These are phyloP conservation scores for Coryphaenoides rupestris DNA, from an alignment of 2,113 vertebrate species.

Conservation along the genomic window DNA sequence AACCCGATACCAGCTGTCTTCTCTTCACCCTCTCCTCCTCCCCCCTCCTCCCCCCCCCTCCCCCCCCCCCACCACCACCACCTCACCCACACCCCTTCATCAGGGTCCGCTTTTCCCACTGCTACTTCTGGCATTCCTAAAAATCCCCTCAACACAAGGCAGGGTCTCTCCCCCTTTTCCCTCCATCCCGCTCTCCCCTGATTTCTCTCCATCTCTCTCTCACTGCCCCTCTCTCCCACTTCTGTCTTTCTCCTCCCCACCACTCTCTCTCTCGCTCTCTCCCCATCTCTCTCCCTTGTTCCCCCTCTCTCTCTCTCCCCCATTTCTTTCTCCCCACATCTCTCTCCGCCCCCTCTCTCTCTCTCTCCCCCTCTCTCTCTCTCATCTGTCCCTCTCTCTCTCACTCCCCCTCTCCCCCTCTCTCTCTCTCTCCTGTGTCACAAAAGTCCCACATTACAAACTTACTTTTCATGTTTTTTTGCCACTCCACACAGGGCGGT, in stretches of 20 bases:
- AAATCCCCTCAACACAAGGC: constrained; percentile 29
- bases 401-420: not conserved
- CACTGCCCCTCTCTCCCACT: not conserved
- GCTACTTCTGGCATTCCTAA: constrained; percentile 48
- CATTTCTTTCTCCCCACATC: too few relatives aligned
- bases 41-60: constrained; percentile 7
- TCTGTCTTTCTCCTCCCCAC: too few relatives aligned
- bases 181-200: constrained; percentile 3
- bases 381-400: too few relatives aligned
- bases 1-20: constrained; percentile 24
- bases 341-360: too few relatives aligned
- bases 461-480: constrained; percentile 4
- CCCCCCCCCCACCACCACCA: too few relatives aligned
- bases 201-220: not conserved
- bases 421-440: too few relatives aligned
- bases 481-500: constrained; percentile 13
- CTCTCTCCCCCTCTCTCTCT: not conserved
- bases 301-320: not conserved
- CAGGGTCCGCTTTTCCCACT: constrained; percentile 12
- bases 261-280: not conserved
- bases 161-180: not conserved
- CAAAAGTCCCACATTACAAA: too few relatives aligned
- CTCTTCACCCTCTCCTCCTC: not conserved
- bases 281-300: not conserved
- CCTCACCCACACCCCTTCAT: constrained; percentile 26